Evolutionary conservation across 2,113 vertebrate genomes (phyloP).

Genomic region (Motacilla alba): DNA sequence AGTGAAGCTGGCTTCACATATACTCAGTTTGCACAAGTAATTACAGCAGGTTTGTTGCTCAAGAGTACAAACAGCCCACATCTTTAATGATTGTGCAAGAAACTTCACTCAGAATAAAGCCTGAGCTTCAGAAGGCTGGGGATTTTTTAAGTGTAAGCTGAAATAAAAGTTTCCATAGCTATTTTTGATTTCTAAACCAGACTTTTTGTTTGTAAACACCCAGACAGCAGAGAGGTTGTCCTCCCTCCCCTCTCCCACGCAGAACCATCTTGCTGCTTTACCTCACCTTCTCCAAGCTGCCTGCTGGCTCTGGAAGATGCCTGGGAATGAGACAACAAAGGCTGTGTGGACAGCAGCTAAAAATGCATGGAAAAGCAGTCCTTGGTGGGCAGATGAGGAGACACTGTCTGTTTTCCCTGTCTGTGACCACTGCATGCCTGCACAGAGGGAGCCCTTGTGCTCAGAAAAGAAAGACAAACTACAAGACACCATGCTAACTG

Average conservation of each 20-base stretch:
- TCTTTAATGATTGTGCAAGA: slow-evolving; percentile 10
- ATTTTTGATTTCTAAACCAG: slow-evolving; percentile 26
- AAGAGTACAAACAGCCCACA: background rate
- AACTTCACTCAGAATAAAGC: slow-evolving; percentile 5
- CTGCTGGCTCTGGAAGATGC: background rate
- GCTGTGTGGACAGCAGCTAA: background rate
- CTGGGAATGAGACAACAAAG: slow-evolving; percentile 9
- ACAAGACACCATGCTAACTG: background rate
- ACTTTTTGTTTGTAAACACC: slow-evolving; percentile 29
- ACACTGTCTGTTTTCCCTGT: background rate
- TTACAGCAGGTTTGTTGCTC: background rate
- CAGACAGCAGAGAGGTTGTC: background rate
- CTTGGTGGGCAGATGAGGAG: background rate
- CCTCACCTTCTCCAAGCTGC: background rate
- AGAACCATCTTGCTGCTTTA: background rate
- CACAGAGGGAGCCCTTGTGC: background rate
- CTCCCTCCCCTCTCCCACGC: background rate
- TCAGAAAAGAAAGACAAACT: background rate
- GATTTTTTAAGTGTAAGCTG: background rate
- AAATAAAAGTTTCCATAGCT: slow-evolving; percentile 54
- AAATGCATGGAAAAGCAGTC: background rate
- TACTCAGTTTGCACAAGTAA: background rate
- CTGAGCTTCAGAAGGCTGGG: background rate
- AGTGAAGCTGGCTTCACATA: background rate
- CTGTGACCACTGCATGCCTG: background rate